phyloP scores from a whole-genome alignment of 2,888 invertebrate genomes.

The Acanthosepion lycidas region DNA sequence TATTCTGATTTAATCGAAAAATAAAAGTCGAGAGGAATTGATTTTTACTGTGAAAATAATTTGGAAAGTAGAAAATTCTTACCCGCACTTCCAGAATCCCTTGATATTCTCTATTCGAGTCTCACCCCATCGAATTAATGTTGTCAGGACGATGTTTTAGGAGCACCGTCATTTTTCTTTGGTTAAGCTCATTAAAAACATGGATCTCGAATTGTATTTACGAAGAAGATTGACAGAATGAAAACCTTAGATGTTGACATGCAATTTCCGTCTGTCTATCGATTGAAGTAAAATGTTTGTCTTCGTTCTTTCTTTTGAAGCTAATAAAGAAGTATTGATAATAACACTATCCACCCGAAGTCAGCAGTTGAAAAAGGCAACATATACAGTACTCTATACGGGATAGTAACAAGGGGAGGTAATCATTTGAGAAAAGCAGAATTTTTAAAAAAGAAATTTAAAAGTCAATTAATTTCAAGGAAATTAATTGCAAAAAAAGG shows the following conservation, averaged over 20 bases:
- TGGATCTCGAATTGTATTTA: conserved; percentile 3
- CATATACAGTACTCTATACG: neutral
- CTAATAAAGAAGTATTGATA: neutral
- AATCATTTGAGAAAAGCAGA: neutral
- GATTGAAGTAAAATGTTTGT: neutral
- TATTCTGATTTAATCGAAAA: too few relatives aligned
- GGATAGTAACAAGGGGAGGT: conserved; percentile 33
- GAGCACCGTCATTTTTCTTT: neutral
- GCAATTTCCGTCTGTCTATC: neutral
- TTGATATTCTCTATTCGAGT: too few relatives aligned
- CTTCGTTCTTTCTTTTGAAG: neutral
- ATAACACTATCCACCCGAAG: neutral
- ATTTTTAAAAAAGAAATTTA: neutral
- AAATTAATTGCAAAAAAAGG: conserved; percentile 33
- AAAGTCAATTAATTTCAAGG: conserved; percentile 12
- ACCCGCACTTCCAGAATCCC: too few relatives aligned
- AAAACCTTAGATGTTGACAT: neutral
- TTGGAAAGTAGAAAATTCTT: too few relatives aligned
- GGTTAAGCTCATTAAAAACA: neutral
- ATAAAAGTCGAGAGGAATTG: too few relatives aligned
- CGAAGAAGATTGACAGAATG: neutral
- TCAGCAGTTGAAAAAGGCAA: neutral
- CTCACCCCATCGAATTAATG: neutral
- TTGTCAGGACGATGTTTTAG: neutral
- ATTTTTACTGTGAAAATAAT: too few relatives aligned